Base-by-base conservation (phyloP, 2,797 vertebrate species). In the Oryzias dopingdopingensis region DNA sequence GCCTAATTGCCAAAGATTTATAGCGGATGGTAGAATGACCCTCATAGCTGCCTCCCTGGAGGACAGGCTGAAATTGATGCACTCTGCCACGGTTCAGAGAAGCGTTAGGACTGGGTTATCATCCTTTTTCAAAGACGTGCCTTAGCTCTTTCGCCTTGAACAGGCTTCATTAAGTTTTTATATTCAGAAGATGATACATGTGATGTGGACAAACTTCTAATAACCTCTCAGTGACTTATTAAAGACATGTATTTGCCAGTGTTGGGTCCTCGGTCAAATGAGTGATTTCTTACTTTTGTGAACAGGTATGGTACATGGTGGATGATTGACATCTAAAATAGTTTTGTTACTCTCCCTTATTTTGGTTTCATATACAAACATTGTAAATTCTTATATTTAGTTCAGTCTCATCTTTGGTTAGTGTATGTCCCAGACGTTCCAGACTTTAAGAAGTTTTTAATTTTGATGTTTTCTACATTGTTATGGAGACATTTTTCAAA, bases 101-200 rank as follows among this genome's bases (percentile, higher is more conserved):
- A 72, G 49, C 67, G 59, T 68, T 59, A 68, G 64, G 59, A 76
- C 61, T 6, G 8, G 3, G 56, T 49, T 55, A 57, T 82, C 54
- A 47, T 80, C 63, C 52, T 56, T 71, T 55, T 75, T 54, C 43
- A 65, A 65, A 75, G 62, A 48, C 29, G 69, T 13, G 22, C 42
- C 67, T 62, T 12, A 0, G 61, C 70, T 56, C 37, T 68, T 62
- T 69, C 46, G 24, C 70, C 69, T 61, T 74, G 67, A 71, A 67
- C 79, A 72, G 68, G 52, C 68, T 62, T 81, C 61, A 81, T 83
- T 78, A 83, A 65, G 65, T 60, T 82, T 80, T 79, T 66, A 74
- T 76, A 66, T 71, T 62, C 64, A 55, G 57, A 56, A 67, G 70
- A 73, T 77, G 67, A 72, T 73, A 52, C 59, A 70, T 72, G 53